phyloP scores from a whole-genome alignment of 2,888 invertebrate species.

The Andrena bicolor region DNA sequence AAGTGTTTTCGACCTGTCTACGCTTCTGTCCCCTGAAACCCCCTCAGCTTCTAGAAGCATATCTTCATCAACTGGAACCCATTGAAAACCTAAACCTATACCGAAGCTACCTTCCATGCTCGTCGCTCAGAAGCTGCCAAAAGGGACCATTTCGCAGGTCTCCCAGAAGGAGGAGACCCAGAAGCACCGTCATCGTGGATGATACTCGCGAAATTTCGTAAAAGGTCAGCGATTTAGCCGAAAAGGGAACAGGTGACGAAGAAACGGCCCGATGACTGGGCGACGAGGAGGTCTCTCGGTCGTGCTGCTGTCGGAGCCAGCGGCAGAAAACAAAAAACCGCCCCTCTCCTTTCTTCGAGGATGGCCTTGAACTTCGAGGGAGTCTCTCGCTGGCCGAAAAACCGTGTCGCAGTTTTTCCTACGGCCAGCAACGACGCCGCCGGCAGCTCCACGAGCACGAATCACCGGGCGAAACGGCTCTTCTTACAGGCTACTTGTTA shows the following conservation, averaged over 20 bases:
- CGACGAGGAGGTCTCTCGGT: conserved; percentile 74
- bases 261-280: conserved; percentile 63
- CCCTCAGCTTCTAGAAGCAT: background rate
- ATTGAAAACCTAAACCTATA: background rate
- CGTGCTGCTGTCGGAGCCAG: conserved; percentile 67
- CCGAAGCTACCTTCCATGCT: background rate
- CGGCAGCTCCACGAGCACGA: conserved; percentile 73
- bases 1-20: too few species aligned
- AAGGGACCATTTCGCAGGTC: background rate
- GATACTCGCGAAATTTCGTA: background rate
- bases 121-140: background rate
- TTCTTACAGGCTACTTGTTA: conserved; percentile 85
- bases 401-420: conserved; percentile 84
- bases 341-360: conserved; percentile 67
- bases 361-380: conserved; percentile 83
- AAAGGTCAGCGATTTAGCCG: conserved; percentile 26
- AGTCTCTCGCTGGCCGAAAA: conserved; percentile 81
- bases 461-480: conserved; percentile 80
- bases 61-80: background rate
- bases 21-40: too few species aligned
- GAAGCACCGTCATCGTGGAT: background rate
- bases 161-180: background rate
- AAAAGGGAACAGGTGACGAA: conserved; percentile 49
- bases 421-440: conserved; percentile 73
- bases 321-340: conserved; percentile 77